Conservation (phyloP, 2,797 vertebrate genomes). For the Eutrigla gurnardus region DNA sequence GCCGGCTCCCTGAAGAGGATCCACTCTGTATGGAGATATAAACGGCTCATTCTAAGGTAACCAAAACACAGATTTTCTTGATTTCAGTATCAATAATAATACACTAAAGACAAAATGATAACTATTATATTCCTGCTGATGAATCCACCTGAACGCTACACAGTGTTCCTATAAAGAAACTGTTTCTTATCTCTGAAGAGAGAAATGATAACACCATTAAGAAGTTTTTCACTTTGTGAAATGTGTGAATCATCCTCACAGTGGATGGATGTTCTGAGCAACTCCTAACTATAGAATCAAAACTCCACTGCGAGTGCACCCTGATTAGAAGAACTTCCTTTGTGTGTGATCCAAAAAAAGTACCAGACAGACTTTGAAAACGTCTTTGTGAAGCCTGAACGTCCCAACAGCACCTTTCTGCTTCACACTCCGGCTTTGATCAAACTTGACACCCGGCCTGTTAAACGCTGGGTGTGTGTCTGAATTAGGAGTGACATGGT, state of each 20-base stretch:
- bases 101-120: too few species aligned
- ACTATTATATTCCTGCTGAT: too few species aligned
- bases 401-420: not conserved
- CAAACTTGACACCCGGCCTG: slow-evolving; percentile 19
- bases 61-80: too few species aligned
- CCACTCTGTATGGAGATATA: too few species aligned
- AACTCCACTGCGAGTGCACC: not conserved
- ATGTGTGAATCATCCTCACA: not conserved
- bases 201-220: not conserved
- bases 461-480: slow-evolving; percentile 14
- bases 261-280: not conserved
- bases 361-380: not conserved
- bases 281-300: not conserved
- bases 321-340: not conserved
- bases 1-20: too few species aligned
- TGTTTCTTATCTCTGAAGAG: not conserved
- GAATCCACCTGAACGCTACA: not conserved
- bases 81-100: too few species aligned
- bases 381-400: not conserved
- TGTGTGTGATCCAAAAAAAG: not conserved
- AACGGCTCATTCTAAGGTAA: too few species aligned
- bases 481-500: not conserved
- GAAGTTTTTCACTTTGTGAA: not conserved
- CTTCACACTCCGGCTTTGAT: slow-evolving; percentile 16
- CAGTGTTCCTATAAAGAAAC: not conserved